Conservation (phyloP, 2,113 vertebrate species). For the Argyrosomus japonicus region DNA sequence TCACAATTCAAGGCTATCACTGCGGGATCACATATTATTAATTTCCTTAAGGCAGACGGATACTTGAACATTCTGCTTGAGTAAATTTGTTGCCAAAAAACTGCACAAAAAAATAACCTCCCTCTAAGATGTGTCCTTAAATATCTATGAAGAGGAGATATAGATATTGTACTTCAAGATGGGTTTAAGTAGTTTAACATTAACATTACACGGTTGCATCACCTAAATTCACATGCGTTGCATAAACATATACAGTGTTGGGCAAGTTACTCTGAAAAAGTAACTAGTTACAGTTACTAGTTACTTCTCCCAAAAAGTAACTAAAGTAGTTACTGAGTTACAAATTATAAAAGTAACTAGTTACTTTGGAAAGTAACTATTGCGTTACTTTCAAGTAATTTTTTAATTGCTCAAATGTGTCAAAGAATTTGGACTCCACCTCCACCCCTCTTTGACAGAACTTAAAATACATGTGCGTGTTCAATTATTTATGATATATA, state of each 20-base stretch:
- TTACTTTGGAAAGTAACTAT: no score
- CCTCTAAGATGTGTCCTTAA: background rate
- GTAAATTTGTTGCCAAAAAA: background rate
- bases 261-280: no score
- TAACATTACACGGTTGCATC: background rate
- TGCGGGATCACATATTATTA: background rate
- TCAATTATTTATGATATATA: no score
- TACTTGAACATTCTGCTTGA: background rate
- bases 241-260: background rate
- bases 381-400: no score
- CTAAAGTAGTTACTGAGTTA: no score
- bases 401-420: no score
- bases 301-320: no score
- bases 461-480: no score
- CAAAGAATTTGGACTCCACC: no score
- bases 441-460: no score
- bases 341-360: no score
- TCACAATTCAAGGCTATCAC: conserved; percentile 8
- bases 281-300: no score
- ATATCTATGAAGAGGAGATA: background rate
- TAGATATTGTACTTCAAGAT: background rate
- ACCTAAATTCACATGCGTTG: background rate
- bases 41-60: background rate
- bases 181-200: background rate
- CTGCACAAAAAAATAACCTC: background rate